Conservation (phyloP, 2,797 vertebrate genomes). For the Coccyzus lansbergi region DNA sequence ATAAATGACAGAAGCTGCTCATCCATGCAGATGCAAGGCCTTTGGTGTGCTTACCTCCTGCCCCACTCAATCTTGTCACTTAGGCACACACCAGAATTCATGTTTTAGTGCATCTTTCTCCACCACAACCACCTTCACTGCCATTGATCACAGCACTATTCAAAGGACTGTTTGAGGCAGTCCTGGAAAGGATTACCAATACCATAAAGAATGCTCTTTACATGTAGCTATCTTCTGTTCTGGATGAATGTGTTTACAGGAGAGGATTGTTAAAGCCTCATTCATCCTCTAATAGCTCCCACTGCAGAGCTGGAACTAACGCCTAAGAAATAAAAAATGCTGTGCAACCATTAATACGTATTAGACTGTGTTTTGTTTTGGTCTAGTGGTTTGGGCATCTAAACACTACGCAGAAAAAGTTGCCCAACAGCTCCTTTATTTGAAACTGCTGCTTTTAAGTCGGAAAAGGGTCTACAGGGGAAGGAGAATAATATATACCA, state of each 20-base stretch:
- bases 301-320: background rate
- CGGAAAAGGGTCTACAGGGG: background rate
- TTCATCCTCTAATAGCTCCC: constrained; percentile 5
- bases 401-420: background rate
- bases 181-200: background rate
- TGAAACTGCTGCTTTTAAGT: background rate
- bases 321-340: background rate
- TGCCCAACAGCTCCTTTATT: background rate
- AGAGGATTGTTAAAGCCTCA: background rate
- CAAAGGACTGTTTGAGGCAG: background rate
- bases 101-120: background rate
- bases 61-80: background rate
- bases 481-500: background rate
- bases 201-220: background rate
- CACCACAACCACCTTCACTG: background rate
- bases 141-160: background rate
- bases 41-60: background rate
- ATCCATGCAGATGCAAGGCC: background rate
- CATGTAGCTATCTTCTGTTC: background rate
- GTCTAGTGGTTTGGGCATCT: background rate
- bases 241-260: constrained; percentile 7
- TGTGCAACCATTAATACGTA: background rate
- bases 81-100: background rate
- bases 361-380: background rate
- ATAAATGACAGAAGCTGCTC: background rate